Base-by-base conservation (phyloP, 2,888 invertebrate species). In the Priocnemis perturbator region DNA sequence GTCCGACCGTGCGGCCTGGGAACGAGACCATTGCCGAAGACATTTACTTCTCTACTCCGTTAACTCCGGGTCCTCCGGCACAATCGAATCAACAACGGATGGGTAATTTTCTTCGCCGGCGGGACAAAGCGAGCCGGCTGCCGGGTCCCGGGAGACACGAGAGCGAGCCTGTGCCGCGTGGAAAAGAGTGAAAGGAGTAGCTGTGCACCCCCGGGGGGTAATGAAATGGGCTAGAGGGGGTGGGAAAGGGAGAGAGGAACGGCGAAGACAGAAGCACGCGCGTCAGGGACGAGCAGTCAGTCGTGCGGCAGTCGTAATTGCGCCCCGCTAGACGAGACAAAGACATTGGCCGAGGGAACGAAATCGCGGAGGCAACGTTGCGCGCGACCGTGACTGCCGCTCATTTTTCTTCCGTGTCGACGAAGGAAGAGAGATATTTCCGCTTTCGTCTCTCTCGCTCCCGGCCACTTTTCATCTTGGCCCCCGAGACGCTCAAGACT, bases 41-140 rank as follows among this genome's bases (percentile, higher is more conserved):
- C 83, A 79, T 83, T 83, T 76, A 78, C 79, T 65, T 76, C 77
- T 74, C 71, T 81, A 76, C 76, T 69, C 75, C 74, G 77, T 81
- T 83, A 82, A 81, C 73, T 76, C 69, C 68, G 65, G 70, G 73
- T 69, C 59, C 67, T 66, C 45, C 21, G 67, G 74, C 69, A 75
- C 77, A 84, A 83, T 83, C 79, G 80, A 77, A 84, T 83, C 79
- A 83, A 72, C 77, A 78, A 82, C 79, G 80, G 81, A 75, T 77
- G 82, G 71, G 69, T 81, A 80, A 83, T 79, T 83, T 77, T 68
- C 78, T 74, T 75, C 63, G 70, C 55, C 57, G 72, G 58, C 69
- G 71, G 74, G 73, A 78, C 72, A 76, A 81, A 82, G 75, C 67
- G 65, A 59, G 26, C 5, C 26, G 26, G 26, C 26, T 17, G 26